A percentile compares a stretch with the other conserved stretches of the same genome.
Conservation (phyloP, 2,888 invertebrate species). For the Leptura quadrifasciata region DNA sequence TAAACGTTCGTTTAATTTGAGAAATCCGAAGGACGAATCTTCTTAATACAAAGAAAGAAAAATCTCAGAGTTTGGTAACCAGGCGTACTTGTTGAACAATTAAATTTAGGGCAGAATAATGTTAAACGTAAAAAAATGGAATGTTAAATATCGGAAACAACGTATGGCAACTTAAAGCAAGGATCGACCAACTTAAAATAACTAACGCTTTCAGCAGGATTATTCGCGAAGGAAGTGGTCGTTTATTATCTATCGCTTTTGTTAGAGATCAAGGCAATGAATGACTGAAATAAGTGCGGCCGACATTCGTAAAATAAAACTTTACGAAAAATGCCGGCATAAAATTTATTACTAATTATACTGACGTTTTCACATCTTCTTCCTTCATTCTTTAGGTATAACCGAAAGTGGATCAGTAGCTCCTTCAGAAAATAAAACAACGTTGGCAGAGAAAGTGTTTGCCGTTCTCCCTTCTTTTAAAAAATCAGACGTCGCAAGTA, state of each 20-base stretch:
- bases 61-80: conserved; percentile 53
- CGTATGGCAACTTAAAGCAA: conserved; percentile 19
- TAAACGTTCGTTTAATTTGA: conserved; percentile 13
- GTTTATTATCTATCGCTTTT: not conserved
- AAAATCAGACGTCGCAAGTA: not conserved
- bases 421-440: not conserved
- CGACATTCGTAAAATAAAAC: conserved; percentile 26
- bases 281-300: conserved; percentile 4
- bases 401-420: not conserved
- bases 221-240: not conserved
- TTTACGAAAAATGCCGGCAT: not conserved
- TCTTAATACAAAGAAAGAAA: conserved; percentile 27
- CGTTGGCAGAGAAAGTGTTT: conserved; percentile 10
- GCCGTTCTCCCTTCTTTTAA: not conserved
- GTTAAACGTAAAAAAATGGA: conserved; percentile 46
- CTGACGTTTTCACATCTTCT: not conserved
- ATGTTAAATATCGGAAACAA: conserved; percentile 41
- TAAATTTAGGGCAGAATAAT: conserved; percentile 43
- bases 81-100: conserved; percentile 32
- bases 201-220: not conserved
- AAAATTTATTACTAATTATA: not conserved
- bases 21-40: conserved; percentile 33
- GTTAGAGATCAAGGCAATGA: conserved; percentile 12
- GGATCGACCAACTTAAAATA: not conserved
- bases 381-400: not conserved